phyloP scores from a whole-genome alignment of 2,113 vertebrate species.

The Xenus cinereus region DNA sequence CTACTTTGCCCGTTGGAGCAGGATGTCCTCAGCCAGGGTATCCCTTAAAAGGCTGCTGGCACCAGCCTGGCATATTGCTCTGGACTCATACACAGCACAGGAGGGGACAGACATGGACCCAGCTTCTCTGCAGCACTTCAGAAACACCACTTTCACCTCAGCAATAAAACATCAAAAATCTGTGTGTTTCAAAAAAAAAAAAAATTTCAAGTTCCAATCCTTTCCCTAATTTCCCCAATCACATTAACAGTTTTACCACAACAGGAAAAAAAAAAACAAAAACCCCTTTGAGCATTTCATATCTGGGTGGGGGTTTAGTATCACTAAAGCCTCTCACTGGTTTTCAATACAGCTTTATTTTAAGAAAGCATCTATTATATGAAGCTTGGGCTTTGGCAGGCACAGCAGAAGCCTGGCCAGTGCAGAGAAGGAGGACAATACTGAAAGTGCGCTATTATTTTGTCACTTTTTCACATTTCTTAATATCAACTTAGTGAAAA shows the following conservation, averaged over 20 bases:
- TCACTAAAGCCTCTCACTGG: conserved; percentile 57
- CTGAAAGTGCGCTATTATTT: conserved; percentile 46
- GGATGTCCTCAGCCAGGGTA: not conserved
- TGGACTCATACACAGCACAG: not conserved
- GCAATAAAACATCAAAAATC: not conserved
- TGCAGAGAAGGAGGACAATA: not conserved
- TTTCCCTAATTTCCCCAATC: not conserved
- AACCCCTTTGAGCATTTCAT: conserved; percentile 41
- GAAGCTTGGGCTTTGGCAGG: conserved; percentile 37
- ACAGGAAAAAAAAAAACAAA: not conserved
- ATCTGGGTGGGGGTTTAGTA: conserved; percentile 54
- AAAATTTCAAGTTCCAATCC: not conserved
- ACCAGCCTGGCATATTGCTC: not conserved
- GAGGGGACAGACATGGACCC: rapidly evolving
- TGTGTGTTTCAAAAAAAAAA: not conserved
- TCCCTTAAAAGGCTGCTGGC: not conserved
- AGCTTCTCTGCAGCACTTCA: not conserved
- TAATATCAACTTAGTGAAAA: not conserved
- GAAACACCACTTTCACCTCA: not conserved
- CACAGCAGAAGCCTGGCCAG: conserved; percentile 15
- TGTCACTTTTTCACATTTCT: conserved; percentile 36
- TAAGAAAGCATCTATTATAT: conserved; percentile 62
- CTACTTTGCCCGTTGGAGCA: not conserved
- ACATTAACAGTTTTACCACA: conserved; percentile 1
- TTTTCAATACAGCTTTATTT: conserved; percentile 60